phyloP scores from a whole-genome alignment of 2,113 vertebrate genomes.

The Bombycilla garrulus region DNA sequence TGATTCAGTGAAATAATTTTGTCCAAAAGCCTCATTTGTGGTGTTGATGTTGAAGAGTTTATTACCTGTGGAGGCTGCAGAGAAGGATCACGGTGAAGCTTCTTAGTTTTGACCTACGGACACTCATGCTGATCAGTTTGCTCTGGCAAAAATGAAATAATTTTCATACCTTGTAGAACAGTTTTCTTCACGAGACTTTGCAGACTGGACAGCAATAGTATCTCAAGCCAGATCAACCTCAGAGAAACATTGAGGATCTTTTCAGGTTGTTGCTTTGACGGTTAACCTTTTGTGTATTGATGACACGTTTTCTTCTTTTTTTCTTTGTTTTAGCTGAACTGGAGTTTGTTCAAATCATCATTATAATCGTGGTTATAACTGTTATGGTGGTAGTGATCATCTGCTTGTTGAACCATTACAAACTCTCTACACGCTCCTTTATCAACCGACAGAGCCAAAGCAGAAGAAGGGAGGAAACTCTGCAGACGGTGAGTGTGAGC shows the following conservation, averaged over 20 bases:
- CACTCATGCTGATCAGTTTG: fast-evolving
- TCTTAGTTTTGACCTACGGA: background rate
- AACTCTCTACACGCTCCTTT: conserved; percentile 92
- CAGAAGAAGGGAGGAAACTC: conserved; percentile 82
- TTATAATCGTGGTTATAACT: conserved; percentile 96
- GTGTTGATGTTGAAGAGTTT: background rate
- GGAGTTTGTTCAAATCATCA: conserved; percentile 97
- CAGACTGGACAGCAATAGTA: background rate
- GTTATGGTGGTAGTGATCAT: conserved; percentile 98
- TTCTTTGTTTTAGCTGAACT: conserved; percentile 86
- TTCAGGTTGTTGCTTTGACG: background rate
- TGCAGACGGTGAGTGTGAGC: conserved; percentile 85
- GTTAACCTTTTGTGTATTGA: background rate
- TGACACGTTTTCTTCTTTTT: background rate
- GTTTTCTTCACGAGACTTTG: background rate
- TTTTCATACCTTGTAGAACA: background rate
- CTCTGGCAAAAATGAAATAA: background rate
- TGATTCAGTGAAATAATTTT: background rate
- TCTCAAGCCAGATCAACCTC: background rate
- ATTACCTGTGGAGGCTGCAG: background rate
- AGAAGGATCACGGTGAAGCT: background rate
- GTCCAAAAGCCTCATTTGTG: background rate
- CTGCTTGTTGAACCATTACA: conserved; percentile 97
- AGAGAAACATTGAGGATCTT: background rate
- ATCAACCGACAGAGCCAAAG: conserved; percentile 89